These are phyloP conservation scores for Chinchilla lanigera DNA, from an alignment of 2,113 vertebrate species.

Conservation along the genomic window DNA sequence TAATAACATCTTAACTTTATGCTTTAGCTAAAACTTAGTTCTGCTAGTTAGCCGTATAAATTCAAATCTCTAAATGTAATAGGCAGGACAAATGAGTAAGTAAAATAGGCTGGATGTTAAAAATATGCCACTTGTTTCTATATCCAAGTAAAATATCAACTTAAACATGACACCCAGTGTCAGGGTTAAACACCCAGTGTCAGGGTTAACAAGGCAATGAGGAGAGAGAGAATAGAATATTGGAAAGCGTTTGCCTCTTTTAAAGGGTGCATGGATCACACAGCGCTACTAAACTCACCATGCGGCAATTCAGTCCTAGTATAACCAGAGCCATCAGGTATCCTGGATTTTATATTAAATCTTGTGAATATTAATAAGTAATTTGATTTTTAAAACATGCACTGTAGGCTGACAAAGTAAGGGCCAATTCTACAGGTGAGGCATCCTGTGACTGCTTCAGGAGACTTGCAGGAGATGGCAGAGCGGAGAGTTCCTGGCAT, in stretches of 20 bases:
- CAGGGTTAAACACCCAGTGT: not conserved
- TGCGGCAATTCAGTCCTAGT: not conserved
- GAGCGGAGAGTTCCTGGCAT: not conserved
- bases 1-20: not conserved
- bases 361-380: not conserved
- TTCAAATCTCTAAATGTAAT: not conserved
- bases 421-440: not conserved
- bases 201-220: not conserved
- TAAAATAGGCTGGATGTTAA: not conserved
- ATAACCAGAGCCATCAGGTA: not conserved
- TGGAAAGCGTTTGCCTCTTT: not conserved
- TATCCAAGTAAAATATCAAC: slow-evolving; percentile 33
- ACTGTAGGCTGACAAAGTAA: not conserved
- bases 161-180: not conserved
- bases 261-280: not conserved
- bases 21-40: slow-evolving; percentile 34
- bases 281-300: not conserved
- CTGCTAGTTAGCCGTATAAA: not conserved
- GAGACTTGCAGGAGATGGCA: not conserved
- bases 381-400: not conserved
- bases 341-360: slow-evolving; percentile 39
- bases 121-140: not conserved
- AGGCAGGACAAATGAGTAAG: not conserved
- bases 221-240: not conserved
- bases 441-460: not conserved